Base-by-base conservation (phyloP, 1,140 invertebrate species). In the Trichonephila clavata region DNA sequence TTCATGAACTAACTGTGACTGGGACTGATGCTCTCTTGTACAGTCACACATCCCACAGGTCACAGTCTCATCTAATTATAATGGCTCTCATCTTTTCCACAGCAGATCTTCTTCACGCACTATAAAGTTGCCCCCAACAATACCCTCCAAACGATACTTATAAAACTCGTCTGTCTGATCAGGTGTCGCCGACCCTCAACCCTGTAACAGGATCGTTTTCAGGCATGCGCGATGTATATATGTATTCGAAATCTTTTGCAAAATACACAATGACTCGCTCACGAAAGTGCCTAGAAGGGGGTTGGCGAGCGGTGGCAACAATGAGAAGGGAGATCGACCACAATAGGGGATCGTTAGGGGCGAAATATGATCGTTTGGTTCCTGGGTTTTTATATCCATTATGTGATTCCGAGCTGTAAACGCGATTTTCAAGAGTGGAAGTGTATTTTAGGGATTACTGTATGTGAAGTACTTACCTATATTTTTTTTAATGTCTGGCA, bases 271-370 rank as follows among this genome's bases (percentile, higher is more conserved):
- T 77, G 71, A 77, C 32, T 77, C 18, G 27, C 13, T 18, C 16
- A 27, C 27, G 71, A 77, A 77, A 77, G 68, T 71, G 68, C 68
- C 24, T 2, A n/a, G 24, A 16, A 16, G 71, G 18, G 71, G 71
- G 71, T 77, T 32, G 71, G 27, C 2, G 61, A 21, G 3, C 61
- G 16, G 61, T 20, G 27, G 71, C 32, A 77, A 77, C 32, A 77
- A 77, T 20, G 18, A 50, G 32, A 32, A 20, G 68, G 4, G 32
- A 77, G 27, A 27, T 14, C 71, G 27, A 1, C 71, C 27, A 77
- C 71, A 77, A 77, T 77, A 27, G 71, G 16, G 71, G 32, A 77
- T 77, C 71, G 71, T 77, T 77, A 77, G 71, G 16, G 32, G 24
- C 13, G 71, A 77, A 77, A 77, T 77, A 77, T 20, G 71, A 77